Base-by-base conservation (phyloP, 2,888 invertebrate genomes). In the Synanthedon tipuliformis region DNA sequence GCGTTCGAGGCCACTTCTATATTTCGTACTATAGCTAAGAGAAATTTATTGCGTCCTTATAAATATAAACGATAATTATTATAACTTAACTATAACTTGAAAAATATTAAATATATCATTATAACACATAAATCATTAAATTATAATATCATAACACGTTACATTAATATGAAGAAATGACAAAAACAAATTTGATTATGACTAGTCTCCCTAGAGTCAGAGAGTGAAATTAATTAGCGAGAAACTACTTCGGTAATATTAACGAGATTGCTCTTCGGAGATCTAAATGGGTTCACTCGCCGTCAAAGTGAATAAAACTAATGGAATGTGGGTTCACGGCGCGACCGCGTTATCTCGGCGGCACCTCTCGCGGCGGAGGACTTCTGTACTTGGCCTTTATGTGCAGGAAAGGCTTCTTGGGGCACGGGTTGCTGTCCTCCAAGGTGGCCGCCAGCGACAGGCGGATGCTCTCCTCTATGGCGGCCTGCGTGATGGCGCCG, bases 351-450 rank as follows among this genome's bases (percentile, higher is more conserved):
- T 88, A 88, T 88, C 88, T 87, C 55, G 91, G 89, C 51, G 92
- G 91, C 41, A 88, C 85, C 70, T 88, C 89, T 51, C 90, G 78
- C 63, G 91, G 90, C 57, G 92, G 90, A 54, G 91, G 90, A 78
- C 92, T 92, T 66, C 92, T 88, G 75, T 92, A 93, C 77, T 93
- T 93, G 75, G 92, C 91, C 69, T 92, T 90, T 70, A 92, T 92
- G 83, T 92, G 92, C 63, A 92, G 83, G 77, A 91, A 92, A 61
- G 89, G 86, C 63, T 88, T 86, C 65, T 88, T 88, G 56, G 50
- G 34, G 16, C 23, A 16, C 15, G 81, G 61, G 50, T 70, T 69
- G 55, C 64, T 71, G 56, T 77, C 70, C 60, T 81, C 82, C n/a
- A 85, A 77, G 59, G 60, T 71, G 48, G 85, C 87, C 27, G 81